Evolutionary conservation across 2,888 invertebrate species (phyloP).

Genomic region (Volucella zonaria): DNA sequence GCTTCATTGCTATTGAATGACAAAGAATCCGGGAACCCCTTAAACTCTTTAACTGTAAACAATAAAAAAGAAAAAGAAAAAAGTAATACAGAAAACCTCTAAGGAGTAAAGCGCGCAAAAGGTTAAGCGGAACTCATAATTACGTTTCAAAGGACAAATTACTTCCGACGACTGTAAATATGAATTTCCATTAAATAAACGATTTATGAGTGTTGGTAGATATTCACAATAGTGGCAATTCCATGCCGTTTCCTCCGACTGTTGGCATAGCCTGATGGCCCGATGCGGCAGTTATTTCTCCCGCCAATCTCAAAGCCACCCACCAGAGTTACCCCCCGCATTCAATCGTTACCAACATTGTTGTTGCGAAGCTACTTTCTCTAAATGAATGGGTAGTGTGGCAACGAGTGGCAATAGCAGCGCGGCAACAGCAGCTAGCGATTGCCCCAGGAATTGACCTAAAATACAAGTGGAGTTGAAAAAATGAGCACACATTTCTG

Average conservation of each 20-base stretch:
- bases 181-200: constrained; percentile 71
- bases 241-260: constrained; percentile 46
- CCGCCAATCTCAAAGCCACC: background rate
- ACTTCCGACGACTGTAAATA: constrained; percentile 70
- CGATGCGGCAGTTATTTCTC: constrained; percentile 25
- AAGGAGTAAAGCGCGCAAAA: constrained; percentile 50
- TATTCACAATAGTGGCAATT: constrained; percentile 71
- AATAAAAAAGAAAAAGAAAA: constrained; percentile 26
- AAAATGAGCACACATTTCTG: constrained; percentile 33
- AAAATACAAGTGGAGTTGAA: constrained; percentile 53
- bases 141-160: constrained; percentile 71
- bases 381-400: background rate
- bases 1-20: background rate
- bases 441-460: constrained; percentile 67
- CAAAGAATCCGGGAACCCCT: constrained; percentile 8
- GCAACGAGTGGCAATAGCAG: background rate
- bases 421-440: constrained; percentile 27
- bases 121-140: constrained; percentile 70
- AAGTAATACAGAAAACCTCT: constrained; percentile 1
- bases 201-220: constrained; percentile 68
- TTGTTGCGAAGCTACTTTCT: constrained; percentile 41
- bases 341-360: constrained; percentile 2
- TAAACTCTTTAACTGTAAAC: constrained; percentile 53
- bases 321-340: background rate
- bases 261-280: background rate